phyloP scores from a whole-genome alignment of 2,113 vertebrate genomes.

The Chaetodon trifascialis region DNA sequence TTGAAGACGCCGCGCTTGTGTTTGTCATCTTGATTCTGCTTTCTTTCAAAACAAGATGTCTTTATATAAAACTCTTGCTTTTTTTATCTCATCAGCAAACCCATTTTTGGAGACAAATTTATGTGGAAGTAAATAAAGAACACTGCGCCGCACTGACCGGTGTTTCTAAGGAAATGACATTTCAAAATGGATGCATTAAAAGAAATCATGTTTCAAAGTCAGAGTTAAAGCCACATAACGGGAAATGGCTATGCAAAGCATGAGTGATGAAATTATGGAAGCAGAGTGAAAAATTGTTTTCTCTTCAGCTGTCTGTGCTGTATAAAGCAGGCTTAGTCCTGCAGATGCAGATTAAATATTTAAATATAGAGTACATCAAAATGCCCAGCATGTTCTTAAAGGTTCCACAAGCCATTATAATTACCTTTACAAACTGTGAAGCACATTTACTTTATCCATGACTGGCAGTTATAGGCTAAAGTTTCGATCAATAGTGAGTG shows the following conservation, averaged over 20 bases:
- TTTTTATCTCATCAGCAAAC: background rate
- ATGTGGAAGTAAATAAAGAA: constrained; percentile 1
- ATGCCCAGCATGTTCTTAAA: background rate
- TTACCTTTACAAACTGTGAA: background rate
- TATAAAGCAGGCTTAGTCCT: background rate
- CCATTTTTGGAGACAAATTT: constrained; percentile 4
- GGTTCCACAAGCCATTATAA: background rate
- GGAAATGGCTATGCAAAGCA: background rate
- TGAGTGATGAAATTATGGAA: background rate
- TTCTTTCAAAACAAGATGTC: constrained; percentile 5
- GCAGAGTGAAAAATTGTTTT: background rate
- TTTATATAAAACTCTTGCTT: background rate
- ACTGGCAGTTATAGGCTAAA: background rate
- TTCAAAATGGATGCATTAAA: constrained; percentile 17
- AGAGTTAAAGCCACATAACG: constrained; percentile 7
- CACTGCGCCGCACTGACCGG: background rate
- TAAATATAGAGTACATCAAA: background rate
- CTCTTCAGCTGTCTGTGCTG: background rate
- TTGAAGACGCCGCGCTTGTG: background rate
- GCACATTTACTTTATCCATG: background rate
- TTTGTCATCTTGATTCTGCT: constrained; percentile 11
- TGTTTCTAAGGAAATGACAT: constrained; percentile 5
- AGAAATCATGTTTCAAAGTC: constrained; percentile 3
- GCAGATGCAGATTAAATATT: background rate
- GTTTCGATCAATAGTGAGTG: constrained; percentile 5